Evolutionary conservation across 2,888 invertebrate species (phyloP).

Genomic region (Pandemis cinnamomeana): DNA sequence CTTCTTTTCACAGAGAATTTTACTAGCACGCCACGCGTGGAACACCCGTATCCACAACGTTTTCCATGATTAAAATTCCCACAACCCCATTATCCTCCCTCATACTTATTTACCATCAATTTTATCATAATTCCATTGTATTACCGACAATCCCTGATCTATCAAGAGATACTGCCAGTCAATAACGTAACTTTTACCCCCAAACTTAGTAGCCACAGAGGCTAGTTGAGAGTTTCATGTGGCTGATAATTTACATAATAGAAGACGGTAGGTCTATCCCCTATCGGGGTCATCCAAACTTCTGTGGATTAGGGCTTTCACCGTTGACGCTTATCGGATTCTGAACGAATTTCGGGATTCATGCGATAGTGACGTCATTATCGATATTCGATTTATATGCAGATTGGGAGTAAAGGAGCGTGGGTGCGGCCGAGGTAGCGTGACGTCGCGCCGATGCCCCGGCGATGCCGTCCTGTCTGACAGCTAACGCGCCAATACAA

Average conservation of each 20-base stretch:
- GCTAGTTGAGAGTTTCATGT: constrained; percentile 78
- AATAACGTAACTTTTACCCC: constrained; percentile 75
- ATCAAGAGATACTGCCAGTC: constrained; percentile 71
- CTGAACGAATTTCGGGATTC: constrained; percentile 80
- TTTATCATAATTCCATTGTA: constrained; percentile 22
- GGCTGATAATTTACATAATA: constrained; percentile 83
- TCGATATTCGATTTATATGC: constrained; percentile 85
- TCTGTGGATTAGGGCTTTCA: constrained; percentile 82
- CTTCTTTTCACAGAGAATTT: constrained; percentile 68
- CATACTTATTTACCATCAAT: constrained; percentile 45
- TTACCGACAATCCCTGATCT: constrained; percentile 63
- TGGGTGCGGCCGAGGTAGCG: constrained; percentile 54
- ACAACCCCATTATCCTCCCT: constrained; percentile 51
- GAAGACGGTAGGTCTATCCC: constrained; percentile 80
- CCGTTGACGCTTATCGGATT: constrained; percentile 81
- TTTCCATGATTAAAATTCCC: constrained; percentile 45
- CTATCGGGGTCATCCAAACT: constrained; percentile 82
- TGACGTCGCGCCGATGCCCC: constrained; percentile 64
- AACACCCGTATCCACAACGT: constrained; percentile 1
- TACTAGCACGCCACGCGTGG: constrained; percentile 39
- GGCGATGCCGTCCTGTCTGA: constrained; percentile 44
- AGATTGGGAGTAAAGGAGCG: constrained; percentile 76
- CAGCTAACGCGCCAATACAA: constrained; percentile 25
- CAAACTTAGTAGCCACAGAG: constrained; percentile 76
- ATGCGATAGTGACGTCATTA: constrained; percentile 81